Evolutionary conservation across 2,888 invertebrate genomes (phyloP).

Genomic region (Sussaba pulchella): DNA sequence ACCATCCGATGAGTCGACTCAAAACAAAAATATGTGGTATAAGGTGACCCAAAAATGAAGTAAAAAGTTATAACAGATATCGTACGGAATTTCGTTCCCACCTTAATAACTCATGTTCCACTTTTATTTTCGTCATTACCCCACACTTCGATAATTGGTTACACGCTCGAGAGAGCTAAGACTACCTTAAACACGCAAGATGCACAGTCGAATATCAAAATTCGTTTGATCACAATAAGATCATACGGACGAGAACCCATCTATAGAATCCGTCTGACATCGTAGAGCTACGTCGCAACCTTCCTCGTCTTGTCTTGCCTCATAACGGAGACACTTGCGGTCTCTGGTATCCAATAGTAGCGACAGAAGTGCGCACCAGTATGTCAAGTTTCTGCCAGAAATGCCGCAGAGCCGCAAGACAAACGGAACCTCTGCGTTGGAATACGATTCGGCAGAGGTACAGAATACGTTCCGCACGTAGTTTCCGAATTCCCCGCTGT

Average conservation of each 20-base stretch:
- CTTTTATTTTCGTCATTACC: neutral
- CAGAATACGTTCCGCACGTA: neutral
- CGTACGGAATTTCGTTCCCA: neutral
- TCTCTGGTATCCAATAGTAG: conserved; percentile 30
- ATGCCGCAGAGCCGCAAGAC: conserved; percentile 36
- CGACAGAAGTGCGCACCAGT: conserved; percentile 10
- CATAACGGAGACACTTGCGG: conserved; percentile 46
- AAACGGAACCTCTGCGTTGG: conserved; percentile 37
- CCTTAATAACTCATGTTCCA: neutral
- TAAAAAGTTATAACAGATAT: too few relatives aligned
- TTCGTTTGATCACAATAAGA: conserved; percentile 6
- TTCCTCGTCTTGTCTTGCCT: conserved; percentile 41
- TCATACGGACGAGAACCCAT: conserved; percentile 1
- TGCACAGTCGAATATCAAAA: neutral
- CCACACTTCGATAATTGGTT: neutral
- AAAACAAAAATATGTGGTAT: too few relatives aligned
- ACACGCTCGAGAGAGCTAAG: neutral
- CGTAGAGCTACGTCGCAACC: conserved; percentile 32
- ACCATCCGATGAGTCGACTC: too few relatives aligned
- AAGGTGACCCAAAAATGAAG: too few relatives aligned
- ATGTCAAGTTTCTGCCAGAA: conserved; percentile 51
- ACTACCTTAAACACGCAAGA: neutral
- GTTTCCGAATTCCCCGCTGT: conserved; percentile 5
- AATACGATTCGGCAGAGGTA: conserved; percentile 37
- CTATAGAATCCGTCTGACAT: conserved; percentile 40